Evolutionary conservation across 2,113 vertebrate genomes (phyloP).

Genomic region (Corythoichthys haematopterus): DNA sequence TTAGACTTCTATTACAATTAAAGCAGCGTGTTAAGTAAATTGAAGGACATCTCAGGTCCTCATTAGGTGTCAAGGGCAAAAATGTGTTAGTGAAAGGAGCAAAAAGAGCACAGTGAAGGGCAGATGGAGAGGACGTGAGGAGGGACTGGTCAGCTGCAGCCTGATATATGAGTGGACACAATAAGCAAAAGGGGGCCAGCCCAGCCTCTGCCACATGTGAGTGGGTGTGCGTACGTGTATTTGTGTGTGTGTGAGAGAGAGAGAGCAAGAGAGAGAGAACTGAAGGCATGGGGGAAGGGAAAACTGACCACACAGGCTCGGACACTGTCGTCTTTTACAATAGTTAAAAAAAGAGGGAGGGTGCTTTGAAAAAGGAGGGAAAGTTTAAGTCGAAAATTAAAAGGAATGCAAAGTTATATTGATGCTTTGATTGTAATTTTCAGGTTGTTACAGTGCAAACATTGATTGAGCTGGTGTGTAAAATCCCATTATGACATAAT

Average conservation of each 20-base stretch:
- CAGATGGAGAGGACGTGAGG: constrained; percentile 58
- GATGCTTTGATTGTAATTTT: not conserved
- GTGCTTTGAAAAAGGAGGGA: constrained; percentile 2
- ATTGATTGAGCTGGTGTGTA: not conserved
- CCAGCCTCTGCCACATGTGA: constrained; percentile 55
- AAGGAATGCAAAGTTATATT: not conserved
- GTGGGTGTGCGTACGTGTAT: constrained; percentile 13
- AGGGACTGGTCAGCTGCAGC: constrained; percentile 67
- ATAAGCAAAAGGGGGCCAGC: constrained; percentile 61
- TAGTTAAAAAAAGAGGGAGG: constrained; percentile 16
- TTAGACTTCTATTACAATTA: constrained; percentile 25
- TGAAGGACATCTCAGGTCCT: constrained; percentile 33
- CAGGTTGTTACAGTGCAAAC: not conserved
- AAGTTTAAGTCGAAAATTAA: not conserved
- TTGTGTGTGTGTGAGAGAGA: constrained; percentile 8
- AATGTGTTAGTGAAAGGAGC: constrained; percentile 20
- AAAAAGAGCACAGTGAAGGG: constrained; percentile 53
- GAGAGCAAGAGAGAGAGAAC: constrained; percentile 34
- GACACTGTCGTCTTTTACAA: constrained; percentile 46
- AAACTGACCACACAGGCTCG: constrained; percentile 63
- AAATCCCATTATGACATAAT: constrained; percentile 1
- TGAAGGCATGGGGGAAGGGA: constrained; percentile 54
- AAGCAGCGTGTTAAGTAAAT: constrained; percentile 48
- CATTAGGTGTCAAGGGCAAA: constrained; percentile 37
- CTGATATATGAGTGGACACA: constrained; percentile 74